Base-by-base conservation (phyloP, 2,888 invertebrate species). In the Celastrina argiolus region DNA sequence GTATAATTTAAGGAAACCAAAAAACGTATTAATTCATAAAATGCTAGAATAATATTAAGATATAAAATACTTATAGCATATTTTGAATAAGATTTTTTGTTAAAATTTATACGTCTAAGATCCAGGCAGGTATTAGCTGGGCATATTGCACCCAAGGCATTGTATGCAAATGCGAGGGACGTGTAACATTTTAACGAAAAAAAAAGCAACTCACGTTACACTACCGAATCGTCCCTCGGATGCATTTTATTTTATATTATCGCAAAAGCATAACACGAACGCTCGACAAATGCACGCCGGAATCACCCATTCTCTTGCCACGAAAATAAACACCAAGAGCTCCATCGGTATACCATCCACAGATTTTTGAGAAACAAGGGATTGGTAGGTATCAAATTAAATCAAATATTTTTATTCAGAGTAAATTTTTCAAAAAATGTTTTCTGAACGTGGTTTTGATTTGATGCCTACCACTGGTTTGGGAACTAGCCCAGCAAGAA, bases 161-260 rank as follows among this genome's bases (percentile, higher is more conserved):
- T 91, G 90, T 90, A 90, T 90, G 90, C 90, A 85, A 90, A 90
- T 88, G 72, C 68, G 67, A 59, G 72, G 78, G 78, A 86, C 88
- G 85, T 90, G 89, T 88, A 82, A 51, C 83, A 84, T 87, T 85
- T 84, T 73, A 76, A 82, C 76, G 78, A 82, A 83, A 84, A 83
- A 83, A 82, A 81, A 78, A 72, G 74, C 74, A 72, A 74, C 71
- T 36, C 72, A 74, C 68, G 66, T 58, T 70, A 74, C 74, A 75
- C 74, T 72, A 77, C 79, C 75, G 82, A 79, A 81, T 80, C 81
- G 76, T 72, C 72, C 70, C 69, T 74, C 75, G 51, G 74, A 71
- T 75, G 78, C 74, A 77, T 82, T 81, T 82, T 78, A 79, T 81
- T 84, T 84, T 84, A 83, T 82, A 83, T 80, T 83, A 84, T 82